These are phyloP conservation scores for Panopea generosa DNA, from an alignment of 2,888 invertebrate genomes.

Conservation along the genomic window DNA sequence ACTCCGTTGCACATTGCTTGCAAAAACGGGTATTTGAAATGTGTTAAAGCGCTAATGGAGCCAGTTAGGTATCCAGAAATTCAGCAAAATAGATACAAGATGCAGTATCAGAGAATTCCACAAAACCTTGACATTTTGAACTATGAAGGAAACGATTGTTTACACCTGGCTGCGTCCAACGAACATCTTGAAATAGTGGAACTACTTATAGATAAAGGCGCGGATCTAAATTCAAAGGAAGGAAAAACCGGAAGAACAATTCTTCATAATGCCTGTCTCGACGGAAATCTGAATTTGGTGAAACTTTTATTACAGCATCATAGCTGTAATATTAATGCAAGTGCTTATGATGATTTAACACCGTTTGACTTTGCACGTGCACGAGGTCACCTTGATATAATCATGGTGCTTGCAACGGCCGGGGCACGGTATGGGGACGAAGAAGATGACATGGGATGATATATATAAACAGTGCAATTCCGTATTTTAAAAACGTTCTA, in stretches of 20 bases:
- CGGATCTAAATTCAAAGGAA: slow-evolving; percentile 22
- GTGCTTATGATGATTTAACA: slow-evolving; percentile 48
- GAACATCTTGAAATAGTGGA: slow-evolving; percentile 14
- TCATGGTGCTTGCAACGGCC: slow-evolving; percentile 14
- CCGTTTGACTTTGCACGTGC: slow-evolving; percentile 56
- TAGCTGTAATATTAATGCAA: slow-evolving; percentile 49
- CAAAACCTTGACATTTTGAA: slow-evolving; percentile 39
- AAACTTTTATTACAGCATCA: slow-evolving; percentile 20
- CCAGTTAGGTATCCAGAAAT: slow-evolving; percentile 15
- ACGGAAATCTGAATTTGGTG: slow-evolving; percentile 35
- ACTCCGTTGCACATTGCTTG: slow-evolving; percentile 29
- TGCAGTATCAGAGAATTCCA: slow-evolving; percentile 5
- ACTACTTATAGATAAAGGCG: slow-evolving; percentile 20
- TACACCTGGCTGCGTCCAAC: slow-evolving; percentile 40
- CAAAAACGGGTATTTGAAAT: background rate
- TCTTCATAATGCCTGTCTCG: slow-evolving; percentile 39
- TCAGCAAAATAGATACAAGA: slow-evolving; percentile 5
- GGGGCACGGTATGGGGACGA: slow-evolving; percentile 19
- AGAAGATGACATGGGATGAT: no score
- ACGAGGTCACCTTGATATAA: slow-evolving; percentile 28
- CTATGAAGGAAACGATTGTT: slow-evolving; percentile 43
- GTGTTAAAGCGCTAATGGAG: slow-evolving; percentile 8
- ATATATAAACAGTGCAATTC: no score
- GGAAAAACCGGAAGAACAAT: slow-evolving; percentile 35
- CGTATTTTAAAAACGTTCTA: background rate